These are phyloP conservation scores for Gymnothorax javanicus DNA, from an alignment of 2,797 vertebrate species.

Conservation along the genomic window DNA sequence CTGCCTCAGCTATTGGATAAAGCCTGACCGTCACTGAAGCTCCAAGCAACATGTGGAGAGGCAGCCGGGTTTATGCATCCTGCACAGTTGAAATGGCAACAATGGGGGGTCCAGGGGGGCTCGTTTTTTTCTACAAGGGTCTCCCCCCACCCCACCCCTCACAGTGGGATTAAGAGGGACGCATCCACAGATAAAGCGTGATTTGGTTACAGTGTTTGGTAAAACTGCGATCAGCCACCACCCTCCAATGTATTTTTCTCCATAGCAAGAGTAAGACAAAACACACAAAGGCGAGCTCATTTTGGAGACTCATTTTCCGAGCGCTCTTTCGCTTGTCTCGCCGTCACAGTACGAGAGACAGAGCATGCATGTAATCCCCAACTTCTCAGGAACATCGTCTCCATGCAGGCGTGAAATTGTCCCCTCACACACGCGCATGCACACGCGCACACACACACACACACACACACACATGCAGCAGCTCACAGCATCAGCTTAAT, in stretches of 20 bases:
- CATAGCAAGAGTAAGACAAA: too few relatives aligned
- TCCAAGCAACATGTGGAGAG: not conserved
- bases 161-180: not conserved
- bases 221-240: not conserved
- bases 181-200: not conserved
- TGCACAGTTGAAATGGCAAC: not conserved
- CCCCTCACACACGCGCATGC: too few relatives aligned
- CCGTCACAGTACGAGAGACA: not conserved
- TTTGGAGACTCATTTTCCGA: not conserved
- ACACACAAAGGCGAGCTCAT: too few relatives aligned
- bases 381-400: not conserved
- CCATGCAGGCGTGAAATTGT: not conserved
- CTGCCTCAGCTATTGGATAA: slow-evolving; percentile 57
- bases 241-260: too few relatives aligned
- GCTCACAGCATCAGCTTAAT: too few relatives aligned
- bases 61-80: not conserved
- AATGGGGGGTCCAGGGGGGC: not conserved
- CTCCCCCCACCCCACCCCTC: not conserved
- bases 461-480: too few relatives aligned
- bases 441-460: too few relatives aligned
- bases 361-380: not conserved
- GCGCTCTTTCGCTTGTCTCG: not conserved
- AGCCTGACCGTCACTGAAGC: slow-evolving; percentile 1
- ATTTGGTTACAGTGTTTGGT: not conserved
- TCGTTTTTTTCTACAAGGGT: not conserved